Conservation (phyloP, 2,113 vertebrate genomes). For the Aptenodytes forsteri region DNA sequence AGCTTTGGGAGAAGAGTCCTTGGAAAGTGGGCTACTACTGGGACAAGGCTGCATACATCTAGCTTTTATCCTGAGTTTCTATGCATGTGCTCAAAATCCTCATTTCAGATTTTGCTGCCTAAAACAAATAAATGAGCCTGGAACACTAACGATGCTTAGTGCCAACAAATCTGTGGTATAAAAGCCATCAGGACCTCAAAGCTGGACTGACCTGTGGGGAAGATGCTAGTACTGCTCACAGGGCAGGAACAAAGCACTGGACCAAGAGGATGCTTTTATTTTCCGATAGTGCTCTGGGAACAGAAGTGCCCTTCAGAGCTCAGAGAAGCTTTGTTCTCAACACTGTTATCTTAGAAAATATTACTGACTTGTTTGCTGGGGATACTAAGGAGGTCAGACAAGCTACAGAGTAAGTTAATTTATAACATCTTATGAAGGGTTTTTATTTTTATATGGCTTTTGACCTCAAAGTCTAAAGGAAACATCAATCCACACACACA, state of each 20-base stretch:
- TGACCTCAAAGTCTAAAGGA: not conserved
- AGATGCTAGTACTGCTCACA: not conserved
- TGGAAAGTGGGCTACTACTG: not conserved
- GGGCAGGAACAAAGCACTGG: not conserved
- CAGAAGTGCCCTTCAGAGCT: not conserved
- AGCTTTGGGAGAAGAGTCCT: not conserved
- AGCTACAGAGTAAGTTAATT: not conserved
- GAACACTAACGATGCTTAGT: not conserved
- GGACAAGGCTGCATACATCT: not conserved
- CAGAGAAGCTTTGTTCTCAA: not conserved
- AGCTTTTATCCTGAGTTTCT: not conserved
- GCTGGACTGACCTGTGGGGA: not conserved
- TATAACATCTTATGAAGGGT: not conserved
- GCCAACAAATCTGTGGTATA: not conserved
- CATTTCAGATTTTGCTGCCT: not conserved
- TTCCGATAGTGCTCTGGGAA: not conserved
- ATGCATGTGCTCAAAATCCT: not conserved
- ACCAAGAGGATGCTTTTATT: not conserved
- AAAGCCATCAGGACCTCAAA: not conserved
- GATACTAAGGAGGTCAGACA: not conserved
- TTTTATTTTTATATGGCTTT: slow-evolving; percentile 29
- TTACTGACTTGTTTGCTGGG: not conserved
- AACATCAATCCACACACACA: not conserved
- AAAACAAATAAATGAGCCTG: not conserved
- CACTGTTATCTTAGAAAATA: not conserved